phyloP scores from a whole-genome alignment of 2,797 vertebrate species.

The Myiotriccus ornatus region DNA sequence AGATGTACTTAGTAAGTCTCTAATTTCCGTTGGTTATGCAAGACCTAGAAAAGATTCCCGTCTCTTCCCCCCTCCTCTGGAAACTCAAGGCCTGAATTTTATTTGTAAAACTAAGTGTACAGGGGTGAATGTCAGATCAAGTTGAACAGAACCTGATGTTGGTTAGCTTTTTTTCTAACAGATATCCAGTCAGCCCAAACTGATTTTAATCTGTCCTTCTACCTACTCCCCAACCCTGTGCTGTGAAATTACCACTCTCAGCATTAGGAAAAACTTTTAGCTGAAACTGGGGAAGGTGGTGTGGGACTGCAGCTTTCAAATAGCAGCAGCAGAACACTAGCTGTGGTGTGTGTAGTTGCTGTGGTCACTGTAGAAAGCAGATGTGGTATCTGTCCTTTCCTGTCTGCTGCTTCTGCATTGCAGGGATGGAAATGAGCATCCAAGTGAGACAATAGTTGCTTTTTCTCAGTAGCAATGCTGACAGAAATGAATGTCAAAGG shows the following conservation, averaged over 20 bases:
- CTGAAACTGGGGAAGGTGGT: not conserved
- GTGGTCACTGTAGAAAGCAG: not conserved
- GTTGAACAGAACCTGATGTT: not conserved
- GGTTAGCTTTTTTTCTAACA: not conserved
- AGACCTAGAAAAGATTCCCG: not conserved
- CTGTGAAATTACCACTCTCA: not conserved
- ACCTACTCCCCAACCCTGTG: not conserved
- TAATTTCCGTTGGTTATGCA: not conserved
- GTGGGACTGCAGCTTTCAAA: not conserved
- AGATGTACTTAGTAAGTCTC: not conserved
- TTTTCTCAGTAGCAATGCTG: not conserved
- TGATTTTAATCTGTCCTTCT: not conserved
- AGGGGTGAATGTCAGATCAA: not conserved
- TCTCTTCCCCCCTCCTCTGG: rapidly evolving
- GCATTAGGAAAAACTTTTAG: not conserved
- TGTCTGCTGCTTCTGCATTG: not conserved
- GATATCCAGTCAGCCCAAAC: not conserved
- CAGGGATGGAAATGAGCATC: not conserved
- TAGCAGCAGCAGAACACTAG: not conserved
- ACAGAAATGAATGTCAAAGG: not conserved
- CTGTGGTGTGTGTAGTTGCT: not conserved
- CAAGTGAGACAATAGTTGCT: not conserved
- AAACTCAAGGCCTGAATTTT: not conserved
- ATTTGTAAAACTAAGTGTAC: not conserved
- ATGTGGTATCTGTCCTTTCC: not conserved